Percentiles rank a stretch among this genome's conserved stretches.
phyloP scores from a whole-genome alignment of 2,888 invertebrate genomes.

The Ferrisia virgata region DNA sequence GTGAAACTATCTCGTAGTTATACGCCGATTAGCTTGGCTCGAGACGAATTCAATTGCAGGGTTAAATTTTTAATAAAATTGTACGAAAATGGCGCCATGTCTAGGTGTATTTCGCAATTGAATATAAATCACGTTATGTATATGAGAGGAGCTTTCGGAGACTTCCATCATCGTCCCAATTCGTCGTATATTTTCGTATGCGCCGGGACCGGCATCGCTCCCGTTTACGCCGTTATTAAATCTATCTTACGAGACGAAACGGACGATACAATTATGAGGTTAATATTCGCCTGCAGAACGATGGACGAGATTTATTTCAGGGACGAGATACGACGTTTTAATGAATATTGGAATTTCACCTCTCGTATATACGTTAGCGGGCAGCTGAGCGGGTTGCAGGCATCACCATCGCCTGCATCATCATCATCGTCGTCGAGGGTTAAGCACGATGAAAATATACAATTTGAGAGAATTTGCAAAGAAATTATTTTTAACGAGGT shows the following conservation, averaged over 20 bases:
- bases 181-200: constrained; percentile 58
- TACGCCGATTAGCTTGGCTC: constrained; percentile 56
- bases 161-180: constrained; percentile 56
- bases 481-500: not conserved
- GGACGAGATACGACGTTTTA: constrained; percentile 60
- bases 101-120: constrained; percentile 55
- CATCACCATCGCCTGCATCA: too few relatives aligned
- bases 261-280: constrained; percentile 63
- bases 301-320: constrained; percentile 62
- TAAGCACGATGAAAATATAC: constrained; percentile 31
- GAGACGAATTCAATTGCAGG: constrained; percentile 49
- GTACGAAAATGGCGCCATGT: constrained; percentile 61
- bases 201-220: constrained; percentile 75
- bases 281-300: constrained; percentile 63
- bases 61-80: constrained; percentile 65
- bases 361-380: constrained; percentile 57
- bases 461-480: not conserved
- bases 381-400: too few relatives aligned
- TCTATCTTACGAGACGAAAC: constrained; percentile 64
- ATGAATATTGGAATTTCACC: constrained; percentile 72
- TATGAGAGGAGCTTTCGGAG: constrained; percentile 73
- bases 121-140: constrained; percentile 57
- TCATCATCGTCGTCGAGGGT: too few relatives aligned
- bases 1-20: constrained; percentile 57
- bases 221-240: constrained; percentile 64